A percentile compares a stretch with the other conserved stretches of the same genome.
Conservation (phyloP, 2,113 vertebrate genomes). For the Hydrochoerus hydrochaeris region DNA sequence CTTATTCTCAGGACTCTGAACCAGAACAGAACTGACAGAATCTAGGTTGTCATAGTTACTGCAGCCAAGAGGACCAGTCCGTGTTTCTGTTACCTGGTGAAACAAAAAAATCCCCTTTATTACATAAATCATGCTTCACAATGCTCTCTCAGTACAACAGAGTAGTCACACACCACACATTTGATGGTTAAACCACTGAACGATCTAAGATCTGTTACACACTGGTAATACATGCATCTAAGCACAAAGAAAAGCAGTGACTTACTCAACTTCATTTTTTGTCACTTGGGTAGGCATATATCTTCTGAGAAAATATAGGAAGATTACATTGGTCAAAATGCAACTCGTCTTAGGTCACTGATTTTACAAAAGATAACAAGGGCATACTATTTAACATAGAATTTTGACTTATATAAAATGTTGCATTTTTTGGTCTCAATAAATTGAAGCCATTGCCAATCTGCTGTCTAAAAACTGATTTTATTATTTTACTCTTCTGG, state of each 20-base stretch:
- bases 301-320: not conserved
- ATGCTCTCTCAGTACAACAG: not conserved
- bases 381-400: not conserved
- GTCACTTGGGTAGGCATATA: not conserved
- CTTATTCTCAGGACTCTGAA: constrained; percentile 99
- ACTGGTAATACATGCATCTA: not conserved
- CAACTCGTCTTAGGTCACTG: not conserved
- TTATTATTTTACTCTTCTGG: not conserved
- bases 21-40: constrained; percentile 98
- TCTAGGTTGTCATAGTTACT: constrained; percentile 99
- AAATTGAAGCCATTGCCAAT: not conserved
- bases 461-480: not conserved
- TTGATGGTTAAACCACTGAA: not conserved
- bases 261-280: not conserved
- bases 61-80: constrained; percentile 98
- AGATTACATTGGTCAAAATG: not conserved
- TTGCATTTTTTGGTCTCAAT: not conserved
- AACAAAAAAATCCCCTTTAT: constrained; percentile 67
- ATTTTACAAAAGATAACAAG: not conserved
- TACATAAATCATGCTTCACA: constrained; percentile 64
- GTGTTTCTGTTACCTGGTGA: constrained; percentile 96
- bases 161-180: not conserved
- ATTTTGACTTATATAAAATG: not conserved
- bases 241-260: not conserved
- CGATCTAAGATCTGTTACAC: not conserved